Evolutionary conservation across 2,113 vertebrate genomes (phyloP), one percentile per base, ranked within the genome.

Genomic region (Cnemophilus loriae): DNA sequence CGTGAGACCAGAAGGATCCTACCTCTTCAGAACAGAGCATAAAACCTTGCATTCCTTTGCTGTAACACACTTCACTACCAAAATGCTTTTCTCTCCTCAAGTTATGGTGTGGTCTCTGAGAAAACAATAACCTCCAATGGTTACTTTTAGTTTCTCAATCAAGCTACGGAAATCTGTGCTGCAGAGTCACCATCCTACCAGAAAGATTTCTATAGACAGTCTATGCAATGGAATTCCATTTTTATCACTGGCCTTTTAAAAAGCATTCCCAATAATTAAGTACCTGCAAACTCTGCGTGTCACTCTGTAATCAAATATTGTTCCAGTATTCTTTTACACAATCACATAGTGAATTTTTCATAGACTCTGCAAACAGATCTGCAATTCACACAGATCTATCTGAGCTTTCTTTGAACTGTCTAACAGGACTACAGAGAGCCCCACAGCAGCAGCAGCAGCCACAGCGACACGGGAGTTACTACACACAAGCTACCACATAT

Each of bases 381-480:
- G 21, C 70, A 73, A 50, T 56, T 73, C 44, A 85, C 23, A 44
- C 4, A 19, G 27, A 32, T 47, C 4, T 15, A 64, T 32, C n/a
- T 56, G 78, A 93, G 65, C 13, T 85, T 76, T 27, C 41, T 68
- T 64, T 79, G 44, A 56, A 33, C 32, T 61, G 35, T 32, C 46
- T n/a, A 28, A 13, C 1, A 64, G 42, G 46, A 67, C 27, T 32
- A 15, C 27, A 42, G 30, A 30, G 30, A 81, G 32, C 12, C 41
- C 18, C 42, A 50, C 50, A 84, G 57, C 28, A 84, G 73, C 46
- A 60, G 74, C 57, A 91, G 47, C 67, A 55, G 68, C 37, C 56
- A 49, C 52, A 76, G 77, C 0, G 5, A 63, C 35, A 32, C 0
- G 0, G 41, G 28, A 49, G 27, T 37, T 80, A 35, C 65, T 44